Percentiles rank a stretch among this genome's conserved stretches.
Conservation (phyloP, 2,797 vertebrate species). For the Urophycis tenuis region DNA sequence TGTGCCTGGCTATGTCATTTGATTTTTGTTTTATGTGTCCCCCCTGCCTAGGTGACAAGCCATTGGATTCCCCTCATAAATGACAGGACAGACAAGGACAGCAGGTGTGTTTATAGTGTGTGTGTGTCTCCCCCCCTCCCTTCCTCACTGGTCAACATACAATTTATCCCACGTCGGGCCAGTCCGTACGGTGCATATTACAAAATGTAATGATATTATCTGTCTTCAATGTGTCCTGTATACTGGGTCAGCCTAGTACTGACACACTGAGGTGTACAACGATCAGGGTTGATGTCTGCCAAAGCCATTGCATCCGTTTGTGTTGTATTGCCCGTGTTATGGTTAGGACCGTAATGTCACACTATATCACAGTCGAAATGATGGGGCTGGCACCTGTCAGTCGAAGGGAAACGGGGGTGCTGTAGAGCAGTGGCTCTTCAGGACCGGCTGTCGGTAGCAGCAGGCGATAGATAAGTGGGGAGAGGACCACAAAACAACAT, state of each 20-base stretch:
- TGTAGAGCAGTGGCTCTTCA: too few species aligned
- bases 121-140: neutral
- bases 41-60: conserved; percentile 83
- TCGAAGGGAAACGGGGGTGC: neutral
- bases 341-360: neutral
- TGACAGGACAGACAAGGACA: conserved; percentile 96
- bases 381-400: neutral
- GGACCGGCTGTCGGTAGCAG: neutral
- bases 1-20: conserved; percentile 7
- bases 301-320: neutral
- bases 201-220: conserved; percentile 1
- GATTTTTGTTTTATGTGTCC: conserved; percentile 17
- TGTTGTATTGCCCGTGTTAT: neutral
- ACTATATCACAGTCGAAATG: neutral
- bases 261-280: neutral
- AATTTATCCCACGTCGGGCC: neutral
- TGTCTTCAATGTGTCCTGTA: neutral
- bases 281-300: neutral
- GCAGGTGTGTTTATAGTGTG: conserved; percentile 75
- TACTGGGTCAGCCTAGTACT: neutral
- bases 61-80: conserved; percentile 99
- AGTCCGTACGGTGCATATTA: neutral
- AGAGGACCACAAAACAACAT: neutral
- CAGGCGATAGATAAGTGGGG: neutral
- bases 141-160: neutral